A percentile compares a stretch with the other conserved stretches of the same genome.
Conservation (phyloP, 2,888 invertebrate species). For the Agrotis exclamationis region DNA sequence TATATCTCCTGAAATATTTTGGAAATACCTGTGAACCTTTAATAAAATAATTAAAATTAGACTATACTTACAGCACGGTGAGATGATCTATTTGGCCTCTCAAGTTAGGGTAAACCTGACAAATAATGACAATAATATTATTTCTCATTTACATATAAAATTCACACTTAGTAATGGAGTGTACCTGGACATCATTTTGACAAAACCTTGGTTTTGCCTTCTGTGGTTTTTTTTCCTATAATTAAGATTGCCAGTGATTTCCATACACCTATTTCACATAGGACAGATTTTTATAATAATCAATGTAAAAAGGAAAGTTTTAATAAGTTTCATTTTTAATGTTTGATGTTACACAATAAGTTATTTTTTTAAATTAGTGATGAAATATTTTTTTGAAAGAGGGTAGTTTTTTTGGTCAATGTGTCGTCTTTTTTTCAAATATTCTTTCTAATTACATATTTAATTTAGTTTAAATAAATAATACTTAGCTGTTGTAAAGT, state of each 20-base stretch:
- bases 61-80: neutral
- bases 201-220: no score
- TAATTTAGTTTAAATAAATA: neutral
- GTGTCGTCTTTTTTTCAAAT: neutral
- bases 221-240: no score
- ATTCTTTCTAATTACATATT: neutral
- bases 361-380: neutral
- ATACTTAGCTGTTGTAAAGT: conserved; percentile 18
- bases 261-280: no score
- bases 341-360: neutral
- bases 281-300: no score
- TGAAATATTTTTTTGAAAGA: neutral
- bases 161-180: neutral
- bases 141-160: neutral
- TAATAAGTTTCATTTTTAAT: no score
- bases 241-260: no score
- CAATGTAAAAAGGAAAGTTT: no score
- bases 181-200: neutral
- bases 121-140: no score
- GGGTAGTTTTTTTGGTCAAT: conserved; percentile 12
- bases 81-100: neutral
- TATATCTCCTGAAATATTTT: neutral
- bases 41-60: neutral
- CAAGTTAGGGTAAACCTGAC: neutral
- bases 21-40: neutral